Conservation (phyloP, 2,797 vertebrate genomes). For the Manis pentadactyla region DNA sequence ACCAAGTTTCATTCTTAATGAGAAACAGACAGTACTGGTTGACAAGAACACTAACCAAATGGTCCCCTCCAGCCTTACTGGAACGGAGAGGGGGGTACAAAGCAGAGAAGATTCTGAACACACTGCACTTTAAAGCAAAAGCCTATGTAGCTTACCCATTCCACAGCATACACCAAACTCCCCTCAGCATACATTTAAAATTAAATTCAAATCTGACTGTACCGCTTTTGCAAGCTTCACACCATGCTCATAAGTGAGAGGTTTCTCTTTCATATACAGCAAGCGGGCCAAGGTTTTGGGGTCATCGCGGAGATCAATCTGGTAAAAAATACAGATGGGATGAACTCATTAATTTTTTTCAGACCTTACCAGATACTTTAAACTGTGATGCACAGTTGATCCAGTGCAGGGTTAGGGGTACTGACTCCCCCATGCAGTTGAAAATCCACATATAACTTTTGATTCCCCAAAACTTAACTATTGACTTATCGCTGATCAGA, state of each 20-base stretch:
- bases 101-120: background rate
- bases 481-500: too few relatives aligned
- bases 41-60: background rate
- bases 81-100: background rate
- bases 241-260: constrained; percentile 92
- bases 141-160: accelerated
- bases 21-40: background rate
- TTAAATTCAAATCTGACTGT: constrained; percentile 30
- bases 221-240: constrained; percentile 93
- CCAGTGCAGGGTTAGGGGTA: too few relatives aligned
- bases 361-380: background rate
- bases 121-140: background rate
- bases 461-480: too few relatives aligned
- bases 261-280: constrained; percentile 94
- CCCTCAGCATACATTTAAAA: background rate
- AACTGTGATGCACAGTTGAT: background rate
- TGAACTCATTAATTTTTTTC: background rate
- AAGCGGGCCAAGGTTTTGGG: constrained; percentile 93
- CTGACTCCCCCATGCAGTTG: too few relatives aligned
- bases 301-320: constrained; percentile 94
- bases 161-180: background rate
- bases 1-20: constrained; percentile 52
- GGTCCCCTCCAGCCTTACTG: background rate
- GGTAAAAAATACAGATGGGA: constrained; percentile 58
- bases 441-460: too few relatives aligned